A percentile compares a stretch with the other conserved stretches of the same genome.
Evolutionary conservation across 2,888 invertebrate species (phyloP).

Genomic region (Folsomia candida): DNA sequence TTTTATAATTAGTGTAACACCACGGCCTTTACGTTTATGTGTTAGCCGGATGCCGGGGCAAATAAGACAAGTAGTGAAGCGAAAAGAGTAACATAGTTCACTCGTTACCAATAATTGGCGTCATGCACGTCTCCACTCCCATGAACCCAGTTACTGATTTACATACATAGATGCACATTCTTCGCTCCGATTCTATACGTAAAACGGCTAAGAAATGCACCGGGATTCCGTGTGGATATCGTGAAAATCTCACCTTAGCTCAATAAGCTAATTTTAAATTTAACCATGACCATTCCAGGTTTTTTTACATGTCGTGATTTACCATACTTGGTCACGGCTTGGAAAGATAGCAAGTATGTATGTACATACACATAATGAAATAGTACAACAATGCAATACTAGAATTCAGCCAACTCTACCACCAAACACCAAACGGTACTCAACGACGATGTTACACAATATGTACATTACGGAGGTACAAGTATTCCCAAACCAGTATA

Average conservation of each 20-base stretch:
- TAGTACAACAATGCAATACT: background rate
- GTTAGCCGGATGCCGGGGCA: too few species aligned
- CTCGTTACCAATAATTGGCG: too few species aligned
- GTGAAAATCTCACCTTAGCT: slow-evolving; percentile 1
- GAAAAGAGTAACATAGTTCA: background rate
- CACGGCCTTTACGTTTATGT: too few species aligned
- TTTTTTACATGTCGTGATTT: background rate
- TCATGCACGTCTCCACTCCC: too few species aligned
- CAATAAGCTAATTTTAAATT: background rate
- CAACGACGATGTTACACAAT: too few species aligned
- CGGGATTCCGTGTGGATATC: slow-evolving; percentile 1
- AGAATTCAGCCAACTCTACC: background rate
- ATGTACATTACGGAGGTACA: background rate
- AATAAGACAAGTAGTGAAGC: too few species aligned
- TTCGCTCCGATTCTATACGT: background rate
- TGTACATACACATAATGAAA: background rate
- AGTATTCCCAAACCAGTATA: background rate
- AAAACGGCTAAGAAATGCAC: background rate
- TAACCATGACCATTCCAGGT: background rate
- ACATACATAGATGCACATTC: background rate
- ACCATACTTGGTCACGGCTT: background rate
- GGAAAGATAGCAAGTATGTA: background rate
- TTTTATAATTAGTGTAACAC: too few species aligned
- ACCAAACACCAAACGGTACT: background rate
- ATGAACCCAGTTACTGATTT: too few species aligned